Base-by-base conservation (phyloP, 2,797 vertebrate species). In the Macropus fuliginosus region DNA sequence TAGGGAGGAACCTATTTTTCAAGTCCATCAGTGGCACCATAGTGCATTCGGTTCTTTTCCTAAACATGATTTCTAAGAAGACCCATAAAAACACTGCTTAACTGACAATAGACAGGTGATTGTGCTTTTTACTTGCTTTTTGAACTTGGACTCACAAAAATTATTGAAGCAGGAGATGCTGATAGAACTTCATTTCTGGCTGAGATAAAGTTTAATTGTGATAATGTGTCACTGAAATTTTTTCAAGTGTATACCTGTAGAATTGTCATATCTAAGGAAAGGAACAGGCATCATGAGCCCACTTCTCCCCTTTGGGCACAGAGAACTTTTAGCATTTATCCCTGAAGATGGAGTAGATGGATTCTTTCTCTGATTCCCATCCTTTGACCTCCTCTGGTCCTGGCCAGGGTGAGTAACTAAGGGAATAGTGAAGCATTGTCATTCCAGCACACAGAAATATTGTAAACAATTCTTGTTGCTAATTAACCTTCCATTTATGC, bases 1-100 rank as follows among this genome's bases (percentile, higher is more conserved):
- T 40, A 93, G 27, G 6, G 0, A 5, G 2, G 1, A 40, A 91
- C 11, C 54, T 56, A 59, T 24, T 91, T 94, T 96, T 92, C 89
- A 87, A 94, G 66, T 54, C 55, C 56, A 96, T 97, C 96, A 56
- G 93, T 90, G 9, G 54, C 50, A 97, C 95, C 90, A 90, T 91
- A 97, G 92, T 56, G 13, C 8, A 93, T 1, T 1, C 1, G 11
- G 14, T 34, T 94, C 28, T 92, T 96, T 95, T 92, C 0, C 0
- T 94, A 96, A 96, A 21, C 14, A 87, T 96, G 62, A 13, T 13
- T 96, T 93, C 92, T 27, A 57, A 59, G 1, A 1, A 95, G 54
- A 96, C 21, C 81, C 62, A 81, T 95, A 95, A 96, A 97, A 90
- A n/a, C 1, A 34, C 13, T 55, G 5, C 94, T 92, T 92, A 96